Percentiles rank a stretch among this genome's conserved stretches.
phyloP scores from a whole-genome alignment of 2,888 invertebrate genomes.

The Ormyrus rosae region DNA sequence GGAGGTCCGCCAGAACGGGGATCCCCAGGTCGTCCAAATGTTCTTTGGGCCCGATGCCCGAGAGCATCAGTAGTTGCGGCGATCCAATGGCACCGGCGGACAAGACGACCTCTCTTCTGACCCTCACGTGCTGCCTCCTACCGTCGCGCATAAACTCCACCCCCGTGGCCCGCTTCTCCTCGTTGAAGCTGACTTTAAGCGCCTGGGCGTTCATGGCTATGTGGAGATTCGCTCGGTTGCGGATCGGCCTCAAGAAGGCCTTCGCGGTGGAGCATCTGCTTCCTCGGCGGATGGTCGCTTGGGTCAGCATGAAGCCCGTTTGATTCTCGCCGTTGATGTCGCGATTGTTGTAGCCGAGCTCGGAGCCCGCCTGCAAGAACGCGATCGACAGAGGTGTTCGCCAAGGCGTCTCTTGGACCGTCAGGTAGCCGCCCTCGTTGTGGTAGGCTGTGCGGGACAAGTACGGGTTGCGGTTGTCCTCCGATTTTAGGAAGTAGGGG shows the following conservation, averaged over 20 bases:
- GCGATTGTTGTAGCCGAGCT: conserved; percentile 87
- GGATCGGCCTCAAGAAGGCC: conserved; percentile 87
- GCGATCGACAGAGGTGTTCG: conserved; percentile 88
- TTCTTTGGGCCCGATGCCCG: conserved; percentile 89
- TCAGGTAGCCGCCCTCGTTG: conserved; percentile 86
- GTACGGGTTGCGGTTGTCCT: conserved; percentile 92
- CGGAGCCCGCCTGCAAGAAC: conserved; percentile 88
- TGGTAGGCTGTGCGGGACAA: conserved; percentile 86
- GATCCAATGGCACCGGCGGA: conserved; percentile 92
- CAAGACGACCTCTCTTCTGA: conserved; percentile 88
- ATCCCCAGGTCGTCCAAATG: conserved; percentile 85
- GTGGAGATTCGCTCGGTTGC: conserved; percentile 87
- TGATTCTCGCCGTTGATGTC: conserved; percentile 90
- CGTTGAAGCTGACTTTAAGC: conserved; percentile 83
- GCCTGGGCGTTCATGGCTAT: conserved; percentile 87
- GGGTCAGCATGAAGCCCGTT: conserved; percentile 91
- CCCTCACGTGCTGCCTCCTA: conserved; percentile 80
- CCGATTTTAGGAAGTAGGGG: conserved; percentile 91
- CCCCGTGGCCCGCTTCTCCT: conserved; percentile 84
- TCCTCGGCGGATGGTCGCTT: conserved; percentile 89
- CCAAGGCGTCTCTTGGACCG: conserved; percentile 91
- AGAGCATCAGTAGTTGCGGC: conserved; percentile 93
- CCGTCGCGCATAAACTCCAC: conserved; percentile 85
- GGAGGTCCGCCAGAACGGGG: conserved; percentile 84
- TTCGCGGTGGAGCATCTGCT: conserved; percentile 92